A percentile compares a stretch with the other conserved stretches of the same genome.
These are phyloP conservation scores for Trypoxylon attenuatum DNA, from an alignment of 2,888 invertebrate species.

Conservation along the genomic window DNA sequence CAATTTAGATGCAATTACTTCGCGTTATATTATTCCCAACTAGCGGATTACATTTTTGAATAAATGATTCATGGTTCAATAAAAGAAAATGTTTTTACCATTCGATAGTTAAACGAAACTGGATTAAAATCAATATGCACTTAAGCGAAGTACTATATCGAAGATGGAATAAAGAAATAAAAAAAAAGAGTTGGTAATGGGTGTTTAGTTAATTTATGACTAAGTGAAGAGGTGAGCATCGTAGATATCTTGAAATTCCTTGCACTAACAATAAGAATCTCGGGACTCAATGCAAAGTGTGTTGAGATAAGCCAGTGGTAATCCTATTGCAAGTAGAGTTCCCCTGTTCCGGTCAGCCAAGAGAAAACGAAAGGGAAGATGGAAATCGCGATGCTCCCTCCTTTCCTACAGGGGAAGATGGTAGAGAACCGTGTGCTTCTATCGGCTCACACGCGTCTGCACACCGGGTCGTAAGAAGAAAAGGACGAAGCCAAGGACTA, in stretches of 20 bases:
- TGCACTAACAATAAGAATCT: neutral
- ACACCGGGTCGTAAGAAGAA: neutral
- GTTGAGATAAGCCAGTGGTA: neutral
- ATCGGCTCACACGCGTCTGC: neutral
- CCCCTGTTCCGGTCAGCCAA: neutral
- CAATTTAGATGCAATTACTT: constrained; percentile 16
- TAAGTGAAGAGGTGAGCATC: too few relatives aligned
- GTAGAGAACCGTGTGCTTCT: neutral
- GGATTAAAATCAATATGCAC: too few relatives aligned
- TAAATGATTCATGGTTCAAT: too few relatives aligned
- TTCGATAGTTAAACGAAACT: too few relatives aligned
- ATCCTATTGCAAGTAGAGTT: constrained; percentile 1
- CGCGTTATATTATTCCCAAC: too few relatives aligned
- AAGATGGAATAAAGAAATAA: too few relatives aligned
- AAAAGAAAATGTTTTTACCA: too few relatives aligned
- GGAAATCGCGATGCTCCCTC: constrained; percentile 5
- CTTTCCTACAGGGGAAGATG: constrained; percentile 1
- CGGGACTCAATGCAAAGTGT: too few relatives aligned
- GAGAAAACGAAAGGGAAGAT: constrained; percentile 24
- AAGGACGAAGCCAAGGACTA: neutral
- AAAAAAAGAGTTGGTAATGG: too few relatives aligned
- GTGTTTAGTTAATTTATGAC: too few relatives aligned
- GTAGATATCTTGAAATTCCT: neutral
- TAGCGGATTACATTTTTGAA: too few relatives aligned
- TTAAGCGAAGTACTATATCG: too few relatives aligned